phyloP scores from a whole-genome alignment of 2,113 vertebrate species.

The Limnothrissa miodon region DNA sequence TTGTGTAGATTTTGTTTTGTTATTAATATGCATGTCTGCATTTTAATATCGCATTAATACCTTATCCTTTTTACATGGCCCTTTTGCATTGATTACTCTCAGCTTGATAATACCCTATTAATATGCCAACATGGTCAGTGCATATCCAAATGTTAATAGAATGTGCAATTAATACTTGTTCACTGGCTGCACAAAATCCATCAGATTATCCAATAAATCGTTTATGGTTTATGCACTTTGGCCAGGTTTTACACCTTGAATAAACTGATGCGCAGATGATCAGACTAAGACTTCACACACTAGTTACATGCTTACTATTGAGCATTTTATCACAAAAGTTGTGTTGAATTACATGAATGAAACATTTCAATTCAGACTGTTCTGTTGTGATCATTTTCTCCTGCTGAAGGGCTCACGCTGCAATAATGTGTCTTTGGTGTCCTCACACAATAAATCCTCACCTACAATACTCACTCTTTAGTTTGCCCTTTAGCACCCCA shows the following conservation, averaged over 20 bases:
- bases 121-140: constrained; percentile 15
- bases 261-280: neutral
- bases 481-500: neutral
- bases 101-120: neutral
- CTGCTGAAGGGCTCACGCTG: neutral
- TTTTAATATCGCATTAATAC: constrained; percentile 3
- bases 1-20: neutral
- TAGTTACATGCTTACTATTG: neutral
- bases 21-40: neutral
- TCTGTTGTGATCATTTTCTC: neutral
- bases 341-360: too few relatives aligned
- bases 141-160: constrained; percentile 1
- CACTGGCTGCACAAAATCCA: constrained; percentile 7
- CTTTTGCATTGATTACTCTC: neutral
- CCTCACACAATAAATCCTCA: neutral
- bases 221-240: neutral
- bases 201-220: constrained; percentile 1
- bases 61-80: neutral
- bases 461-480: neutral
- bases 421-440: neutral
- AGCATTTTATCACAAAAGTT: too few relatives aligned
- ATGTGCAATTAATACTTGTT: constrained; percentile 16
- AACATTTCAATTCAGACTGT: too few relatives aligned
- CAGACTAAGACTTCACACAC: neutral
- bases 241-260: neutral